Percentiles rank a stretch among this genome's conserved stretches.
phyloP scores from a whole-genome alignment of 2,113 vertebrate species.

The Oryzias celebensis region DNA sequence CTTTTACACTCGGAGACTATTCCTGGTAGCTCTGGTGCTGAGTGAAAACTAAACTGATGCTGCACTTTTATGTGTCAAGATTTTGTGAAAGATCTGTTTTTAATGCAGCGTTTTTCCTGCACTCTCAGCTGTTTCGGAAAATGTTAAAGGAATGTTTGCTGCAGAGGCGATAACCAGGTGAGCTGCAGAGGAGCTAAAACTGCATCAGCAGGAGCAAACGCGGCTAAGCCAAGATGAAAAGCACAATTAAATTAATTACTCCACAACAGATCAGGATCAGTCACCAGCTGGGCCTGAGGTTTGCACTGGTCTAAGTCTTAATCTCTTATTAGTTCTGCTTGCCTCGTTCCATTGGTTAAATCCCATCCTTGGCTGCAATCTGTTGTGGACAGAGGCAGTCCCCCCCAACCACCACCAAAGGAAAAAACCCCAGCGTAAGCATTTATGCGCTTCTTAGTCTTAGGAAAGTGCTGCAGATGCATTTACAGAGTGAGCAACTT shows the following conservation, averaged over 20 bases:
- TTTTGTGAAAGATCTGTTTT: constrained; percentile 43
- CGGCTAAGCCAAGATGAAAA: constrained; percentile 50
- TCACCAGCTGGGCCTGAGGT: constrained; percentile 52
- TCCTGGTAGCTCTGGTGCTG: constrained; percentile 19
- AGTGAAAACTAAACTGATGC: constrained; percentile 13
- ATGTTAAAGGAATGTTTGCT: constrained; percentile 62
- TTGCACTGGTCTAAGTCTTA: constrained; percentile 52
- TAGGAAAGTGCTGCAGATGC: constrained; percentile 80
- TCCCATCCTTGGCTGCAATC: constrained; percentile 61
- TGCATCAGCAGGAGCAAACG: constrained; percentile 44
- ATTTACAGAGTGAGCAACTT: constrained; percentile 72
- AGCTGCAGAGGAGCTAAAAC: constrained; percentile 30
- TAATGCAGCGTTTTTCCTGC: constrained; percentile 64
- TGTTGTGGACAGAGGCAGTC: constrained; percentile 51
- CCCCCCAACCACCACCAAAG: constrained; percentile 42
- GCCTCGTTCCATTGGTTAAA: constrained; percentile 46
- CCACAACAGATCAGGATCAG: constrained; percentile 53
- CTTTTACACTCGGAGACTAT: background rate
- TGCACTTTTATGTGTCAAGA: constrained; percentile 38
- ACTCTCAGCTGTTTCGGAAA: constrained; percentile 63
- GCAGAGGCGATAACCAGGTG: constrained; percentile 58
- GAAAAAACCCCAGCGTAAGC: constrained; percentile 71
- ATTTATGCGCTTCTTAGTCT: constrained; percentile 72
- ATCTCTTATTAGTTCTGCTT: constrained; percentile 67
- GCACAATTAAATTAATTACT: constrained; percentile 64